phyloP scores from a whole-genome alignment of 2,888 invertebrate species.

The Himalopsyche japonica region DNA sequence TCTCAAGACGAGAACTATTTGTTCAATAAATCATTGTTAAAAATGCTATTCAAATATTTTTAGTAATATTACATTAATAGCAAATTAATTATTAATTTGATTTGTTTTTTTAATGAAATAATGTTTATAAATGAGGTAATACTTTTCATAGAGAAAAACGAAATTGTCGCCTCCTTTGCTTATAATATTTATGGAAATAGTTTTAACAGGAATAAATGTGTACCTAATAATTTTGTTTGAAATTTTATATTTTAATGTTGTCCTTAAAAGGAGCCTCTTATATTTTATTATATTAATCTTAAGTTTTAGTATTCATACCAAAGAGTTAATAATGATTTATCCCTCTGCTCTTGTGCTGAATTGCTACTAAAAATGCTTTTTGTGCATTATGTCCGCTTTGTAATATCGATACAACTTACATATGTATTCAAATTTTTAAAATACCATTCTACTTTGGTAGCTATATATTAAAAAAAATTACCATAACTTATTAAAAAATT shows the following conservation, averaged over 20 bases:
- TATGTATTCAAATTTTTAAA: too few species aligned
- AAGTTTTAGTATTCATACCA: neutral
- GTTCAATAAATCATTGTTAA: too few species aligned
- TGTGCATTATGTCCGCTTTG: too few species aligned
- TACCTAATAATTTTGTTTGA: neutral
- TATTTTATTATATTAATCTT: neutral
- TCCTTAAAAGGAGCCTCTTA: neutral
- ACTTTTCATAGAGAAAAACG: too few species aligned
- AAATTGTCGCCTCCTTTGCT: neutral
- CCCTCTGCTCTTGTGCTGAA: neutral
- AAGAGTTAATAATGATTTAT: neutral
- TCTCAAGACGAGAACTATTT: too few species aligned
- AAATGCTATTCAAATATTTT: too few species aligned
- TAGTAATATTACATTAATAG: too few species aligned
- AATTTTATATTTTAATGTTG: neutral
- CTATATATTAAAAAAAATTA: too few species aligned
- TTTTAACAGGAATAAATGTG: neutral
- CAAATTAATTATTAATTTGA: neutral
- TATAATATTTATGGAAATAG: neutral
- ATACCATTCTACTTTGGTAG: too few species aligned
- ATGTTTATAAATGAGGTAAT: neutral
- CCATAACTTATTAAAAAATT: too few species aligned
- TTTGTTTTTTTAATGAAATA: neutral
- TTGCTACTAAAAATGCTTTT: too few species aligned
- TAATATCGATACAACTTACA: too few species aligned